These are phyloP conservation scores for Macrotis lagotis DNA, from an alignment of 2,113 vertebrate genomes.

Conservation along the genomic window DNA sequence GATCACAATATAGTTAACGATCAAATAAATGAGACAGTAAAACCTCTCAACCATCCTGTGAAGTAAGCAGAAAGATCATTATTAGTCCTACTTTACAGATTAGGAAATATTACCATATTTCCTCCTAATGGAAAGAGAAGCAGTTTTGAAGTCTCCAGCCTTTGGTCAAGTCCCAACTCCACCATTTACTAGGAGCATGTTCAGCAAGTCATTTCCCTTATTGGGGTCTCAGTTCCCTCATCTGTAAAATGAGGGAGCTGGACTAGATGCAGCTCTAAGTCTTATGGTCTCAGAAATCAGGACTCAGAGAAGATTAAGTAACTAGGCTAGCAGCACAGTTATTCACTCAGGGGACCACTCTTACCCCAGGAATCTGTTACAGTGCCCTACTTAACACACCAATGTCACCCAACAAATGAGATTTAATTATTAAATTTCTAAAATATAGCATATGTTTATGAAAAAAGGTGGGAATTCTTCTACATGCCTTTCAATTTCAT, in stretches of 20 bases:
- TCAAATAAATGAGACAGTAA: background rate
- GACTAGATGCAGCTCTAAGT: background rate
- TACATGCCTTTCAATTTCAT: background rate
- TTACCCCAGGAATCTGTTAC: background rate
- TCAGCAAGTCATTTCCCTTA: background rate
- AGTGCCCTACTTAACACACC: background rate
- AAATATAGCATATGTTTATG: background rate
- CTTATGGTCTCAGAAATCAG: background rate
- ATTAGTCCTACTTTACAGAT: background rate
- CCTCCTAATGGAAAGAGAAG: background rate
- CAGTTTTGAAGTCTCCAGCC: background rate
- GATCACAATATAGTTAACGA: background rate
- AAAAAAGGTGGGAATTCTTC: background rate
- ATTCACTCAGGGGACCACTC: background rate
- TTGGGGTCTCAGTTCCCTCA: background rate
- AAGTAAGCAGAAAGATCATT: background rate
- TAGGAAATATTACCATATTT: background rate
- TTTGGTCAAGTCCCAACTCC: background rate
- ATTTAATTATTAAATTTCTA: background rate
- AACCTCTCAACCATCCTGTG: background rate
- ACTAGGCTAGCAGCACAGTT: background rate
- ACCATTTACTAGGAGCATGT: background rate
- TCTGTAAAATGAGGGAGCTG: background rate
- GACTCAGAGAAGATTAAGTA: background rate
- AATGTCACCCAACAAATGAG: background rate